Evolutionary conservation across 1,140 invertebrate genomes (phyloP).

Genomic region (Chironomus striatipennis): DNA sequence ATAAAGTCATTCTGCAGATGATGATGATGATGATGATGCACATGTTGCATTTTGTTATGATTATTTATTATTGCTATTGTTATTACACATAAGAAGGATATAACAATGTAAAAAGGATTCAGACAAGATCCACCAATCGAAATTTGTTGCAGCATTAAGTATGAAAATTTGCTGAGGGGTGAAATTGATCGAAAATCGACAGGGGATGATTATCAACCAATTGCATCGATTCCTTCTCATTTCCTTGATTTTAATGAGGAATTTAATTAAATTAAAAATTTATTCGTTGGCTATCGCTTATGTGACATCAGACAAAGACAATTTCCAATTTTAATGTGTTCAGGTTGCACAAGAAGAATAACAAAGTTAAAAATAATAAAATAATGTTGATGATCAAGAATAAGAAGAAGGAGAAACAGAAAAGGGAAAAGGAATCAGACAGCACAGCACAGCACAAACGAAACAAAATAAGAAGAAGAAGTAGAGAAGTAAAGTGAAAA

Average conservation of each 20-base stretch:
- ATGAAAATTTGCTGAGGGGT: background rate
- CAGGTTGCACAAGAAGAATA: background rate
- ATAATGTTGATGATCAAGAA: background rate
- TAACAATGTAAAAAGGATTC: background rate
- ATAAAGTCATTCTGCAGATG: background rate
- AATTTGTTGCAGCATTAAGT: background rate
- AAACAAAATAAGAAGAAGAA: conserved; percentile 2
- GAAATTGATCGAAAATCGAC: background rate
- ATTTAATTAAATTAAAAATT: too few species aligned
- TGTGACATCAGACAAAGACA: too few species aligned
- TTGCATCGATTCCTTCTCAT: background rate
- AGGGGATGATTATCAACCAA: background rate
- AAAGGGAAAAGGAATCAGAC: background rate
- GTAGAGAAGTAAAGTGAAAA: background rate
- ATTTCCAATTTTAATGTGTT: background rate
- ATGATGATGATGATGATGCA: background rate
- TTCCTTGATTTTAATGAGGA: background rate
- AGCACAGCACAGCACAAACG: too few species aligned
- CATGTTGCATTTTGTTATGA: background rate
- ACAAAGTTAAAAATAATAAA: background rate
- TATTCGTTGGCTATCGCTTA: too few species aligned
- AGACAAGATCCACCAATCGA: background rate
- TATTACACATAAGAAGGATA: too few species aligned
- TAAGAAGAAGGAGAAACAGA: background rate
- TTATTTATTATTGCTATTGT: too few species aligned